These are phyloP conservation scores for Meda fulgida DNA, from an alignment of 2,797 vertebrate genomes.

Conservation along the genomic window DNA sequence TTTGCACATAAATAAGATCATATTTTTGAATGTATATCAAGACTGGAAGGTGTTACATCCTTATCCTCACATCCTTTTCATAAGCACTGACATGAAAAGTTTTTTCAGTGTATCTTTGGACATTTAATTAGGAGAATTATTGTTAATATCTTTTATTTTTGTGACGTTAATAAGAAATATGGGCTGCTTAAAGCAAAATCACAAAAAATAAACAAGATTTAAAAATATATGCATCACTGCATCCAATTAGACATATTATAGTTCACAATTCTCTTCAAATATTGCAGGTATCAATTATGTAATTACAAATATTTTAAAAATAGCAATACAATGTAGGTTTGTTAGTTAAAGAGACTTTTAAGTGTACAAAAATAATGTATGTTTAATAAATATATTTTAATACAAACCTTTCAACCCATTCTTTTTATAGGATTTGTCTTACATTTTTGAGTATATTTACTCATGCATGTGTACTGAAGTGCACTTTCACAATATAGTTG, in stretches of 20 bases:
- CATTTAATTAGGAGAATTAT: not conserved
- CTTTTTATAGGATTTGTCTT: not conserved
- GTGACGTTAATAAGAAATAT: no score
- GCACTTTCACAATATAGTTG: conserved; percentile 63
- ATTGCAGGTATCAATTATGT: not conserved
- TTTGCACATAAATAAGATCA: conserved; percentile 79
- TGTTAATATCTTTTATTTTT: not conserved
- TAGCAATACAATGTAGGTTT: not conserved
- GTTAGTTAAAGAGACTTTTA: not conserved
- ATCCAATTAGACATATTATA: not conserved
- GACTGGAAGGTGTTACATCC: conserved; percentile 60
- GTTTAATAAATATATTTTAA: not conserved
- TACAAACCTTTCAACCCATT: not conserved
- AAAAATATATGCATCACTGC: not conserved
- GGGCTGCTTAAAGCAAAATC: not conserved
- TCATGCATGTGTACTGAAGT: conserved; percentile 70
- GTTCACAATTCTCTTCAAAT: not conserved
- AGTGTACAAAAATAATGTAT: not conserved
- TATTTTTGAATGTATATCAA: conserved; percentile 68
- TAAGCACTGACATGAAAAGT: not conserved
- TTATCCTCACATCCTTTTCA: not conserved
- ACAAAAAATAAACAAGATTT: not conserved
- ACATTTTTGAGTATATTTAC: conserved; percentile 50
- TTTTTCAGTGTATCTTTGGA: not conserved
- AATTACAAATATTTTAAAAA: not conserved